phyloP scores from a whole-genome alignment of 2,113 vertebrate species.

The Crotalus viridis region DNA sequence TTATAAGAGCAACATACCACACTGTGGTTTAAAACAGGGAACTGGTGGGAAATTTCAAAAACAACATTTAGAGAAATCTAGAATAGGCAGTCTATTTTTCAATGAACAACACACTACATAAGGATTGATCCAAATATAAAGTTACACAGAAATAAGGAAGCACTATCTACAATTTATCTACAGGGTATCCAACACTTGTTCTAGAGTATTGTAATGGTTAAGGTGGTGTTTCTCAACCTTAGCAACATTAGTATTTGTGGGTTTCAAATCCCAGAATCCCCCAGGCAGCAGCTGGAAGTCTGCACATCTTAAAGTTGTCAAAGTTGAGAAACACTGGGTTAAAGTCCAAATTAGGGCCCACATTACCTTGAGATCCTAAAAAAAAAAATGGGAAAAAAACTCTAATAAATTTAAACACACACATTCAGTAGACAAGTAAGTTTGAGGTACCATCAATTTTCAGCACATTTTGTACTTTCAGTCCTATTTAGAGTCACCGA shows the following conservation, averaged over 20 bases:
- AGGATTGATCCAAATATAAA: not conserved
- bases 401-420: not conserved
- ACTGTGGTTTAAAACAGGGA: not conserved
- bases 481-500: not conserved
- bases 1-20: not conserved
- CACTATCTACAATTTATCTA: not conserved
- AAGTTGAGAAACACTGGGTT: not conserved
- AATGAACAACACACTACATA: not conserved
- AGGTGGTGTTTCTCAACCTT: not conserved
- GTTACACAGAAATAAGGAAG: not conserved
- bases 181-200: not conserved
- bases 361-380: not conserved
- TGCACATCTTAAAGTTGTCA: not conserved
- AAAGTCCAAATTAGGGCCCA: not conserved
- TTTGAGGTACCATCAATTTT: not conserved
- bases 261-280: not conserved
- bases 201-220: not conserved
- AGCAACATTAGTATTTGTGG: not conserved
- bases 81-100: not conserved
- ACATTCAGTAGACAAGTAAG: not conserved
- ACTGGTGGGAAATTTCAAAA: not conserved
- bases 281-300: not conserved
- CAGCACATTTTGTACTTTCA: not conserved
- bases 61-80: not conserved
- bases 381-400: not conserved